A percentile compares a stretch with the other conserved stretches of the same genome.
Evolutionary conservation across 2,113 vertebrate genomes (phyloP).

Genomic region (Anthoscopus minutus): DNA sequence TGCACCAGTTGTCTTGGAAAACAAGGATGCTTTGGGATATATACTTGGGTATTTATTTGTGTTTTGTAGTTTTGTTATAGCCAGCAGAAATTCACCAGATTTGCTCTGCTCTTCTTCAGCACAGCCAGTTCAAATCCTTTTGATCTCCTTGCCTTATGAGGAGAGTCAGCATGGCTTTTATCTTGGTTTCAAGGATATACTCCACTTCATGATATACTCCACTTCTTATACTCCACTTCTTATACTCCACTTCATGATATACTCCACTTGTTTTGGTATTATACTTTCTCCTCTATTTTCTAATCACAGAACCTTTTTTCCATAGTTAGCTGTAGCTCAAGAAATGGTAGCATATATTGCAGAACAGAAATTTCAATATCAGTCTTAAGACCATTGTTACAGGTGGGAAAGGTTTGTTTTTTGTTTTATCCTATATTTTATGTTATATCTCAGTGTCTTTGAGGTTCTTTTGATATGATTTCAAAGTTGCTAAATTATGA

Average conservation of each 20-base stretch:
- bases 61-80: not conserved
- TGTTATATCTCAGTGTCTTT: not conserved
- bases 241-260: no score
- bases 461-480: not conserved
- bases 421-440: not conserved
- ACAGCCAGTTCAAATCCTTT: not conserved
- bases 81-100: not conserved
- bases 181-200: not conserved
- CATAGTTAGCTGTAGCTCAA: not conserved
- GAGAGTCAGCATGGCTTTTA: not conserved
- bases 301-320: not conserved
- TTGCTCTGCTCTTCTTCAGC: not conserved
- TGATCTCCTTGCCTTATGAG: not conserved
- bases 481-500: not conserved
- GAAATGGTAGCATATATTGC: not conserved
- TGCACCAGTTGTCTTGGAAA: not conserved
- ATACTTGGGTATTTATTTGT: not conserved
- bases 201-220: not conserved
- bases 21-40: not conserved
- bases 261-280: not conserved
- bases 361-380: not conserved
- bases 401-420: not conserved
- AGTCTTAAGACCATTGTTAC: not conserved
- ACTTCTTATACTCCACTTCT: not conserved
- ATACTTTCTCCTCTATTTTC: not conserved